Conservation (phyloP, 2,113 vertebrate genomes). For the Uria lomvia region DNA sequence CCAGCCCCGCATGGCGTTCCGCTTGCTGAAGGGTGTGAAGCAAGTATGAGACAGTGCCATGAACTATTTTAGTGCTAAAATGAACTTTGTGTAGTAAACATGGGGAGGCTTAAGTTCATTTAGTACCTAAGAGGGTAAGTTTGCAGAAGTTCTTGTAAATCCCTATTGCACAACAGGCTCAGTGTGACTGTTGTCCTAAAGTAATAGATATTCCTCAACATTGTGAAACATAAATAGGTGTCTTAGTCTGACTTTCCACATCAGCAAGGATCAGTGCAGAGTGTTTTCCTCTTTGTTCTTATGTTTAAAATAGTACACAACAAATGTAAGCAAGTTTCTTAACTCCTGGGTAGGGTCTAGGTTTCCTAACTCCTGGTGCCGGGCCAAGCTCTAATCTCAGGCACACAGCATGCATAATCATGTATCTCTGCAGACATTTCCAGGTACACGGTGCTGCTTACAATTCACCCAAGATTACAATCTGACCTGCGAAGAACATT, state of each 20-base stretch:
- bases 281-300: constrained; percentile 57
- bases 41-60: not conserved
- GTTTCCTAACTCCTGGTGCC: constrained; percentile 23
- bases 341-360: constrained; percentile 35
- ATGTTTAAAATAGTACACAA: constrained; percentile 61
- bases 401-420: not conserved
- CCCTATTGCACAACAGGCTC: constrained; percentile 21
- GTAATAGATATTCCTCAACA: constrained; percentile 45
- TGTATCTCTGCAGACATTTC: constrained; percentile 31
- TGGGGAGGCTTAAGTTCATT: constrained; percentile 12
- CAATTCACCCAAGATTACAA: constrained; percentile 26
- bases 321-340: constrained; percentile 52
- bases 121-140: constrained; percentile 21
- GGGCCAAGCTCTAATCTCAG: constrained; percentile 45
- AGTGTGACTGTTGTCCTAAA: not conserved
- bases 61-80: constrained; percentile 13
- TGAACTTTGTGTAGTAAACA: constrained; percentile 53
- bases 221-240: constrained; percentile 56
- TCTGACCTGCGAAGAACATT: constrained; percentile 15
- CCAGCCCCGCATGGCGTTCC: not conserved
- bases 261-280: constrained; percentile 32
- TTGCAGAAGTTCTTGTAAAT: constrained; percentile 58
- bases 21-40: not conserved
- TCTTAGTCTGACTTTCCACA: constrained; percentile 52
- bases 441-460: constrained; percentile 34